These are phyloP conservation scores for Anas bernieri DNA, from an alignment of 2,797 vertebrate species.

Conservation along the genomic window DNA sequence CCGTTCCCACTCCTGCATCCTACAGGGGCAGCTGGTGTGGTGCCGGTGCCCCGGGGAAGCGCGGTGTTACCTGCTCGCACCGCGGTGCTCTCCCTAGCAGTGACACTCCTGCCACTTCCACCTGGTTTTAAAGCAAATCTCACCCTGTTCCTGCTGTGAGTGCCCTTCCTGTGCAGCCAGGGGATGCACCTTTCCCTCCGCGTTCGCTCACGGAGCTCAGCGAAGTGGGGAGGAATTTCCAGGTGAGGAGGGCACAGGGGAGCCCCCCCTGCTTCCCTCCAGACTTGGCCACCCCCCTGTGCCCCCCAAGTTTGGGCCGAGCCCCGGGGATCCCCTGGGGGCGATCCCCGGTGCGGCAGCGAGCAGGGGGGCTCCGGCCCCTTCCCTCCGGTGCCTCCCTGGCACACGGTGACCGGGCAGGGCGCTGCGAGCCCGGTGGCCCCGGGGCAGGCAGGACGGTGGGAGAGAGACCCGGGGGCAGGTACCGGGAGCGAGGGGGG, in stretches of 20 bases:
- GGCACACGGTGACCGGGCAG: background rate
- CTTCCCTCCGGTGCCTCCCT: background rate
- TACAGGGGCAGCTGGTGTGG: background rate
- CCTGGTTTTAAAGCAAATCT: conserved; percentile 36
- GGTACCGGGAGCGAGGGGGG: background rate
- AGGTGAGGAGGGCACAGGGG: too few species aligned
- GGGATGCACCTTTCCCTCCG: background rate
- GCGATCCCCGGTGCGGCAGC: background rate
- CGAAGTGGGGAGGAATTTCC: background rate
- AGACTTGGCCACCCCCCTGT: background rate
- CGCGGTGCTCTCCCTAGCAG: rapidly evolving
- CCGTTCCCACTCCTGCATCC: rapidly evolving
- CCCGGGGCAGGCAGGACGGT: background rate
- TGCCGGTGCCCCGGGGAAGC: background rate
- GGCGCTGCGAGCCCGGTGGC: background rate
- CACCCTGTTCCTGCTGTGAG: background rate
- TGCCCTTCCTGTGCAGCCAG: background rate
- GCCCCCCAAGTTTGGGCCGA: too few species aligned
- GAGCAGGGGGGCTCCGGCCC: background rate
- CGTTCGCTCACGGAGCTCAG: background rate
- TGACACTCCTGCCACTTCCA: background rate
- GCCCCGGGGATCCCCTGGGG: background rate
- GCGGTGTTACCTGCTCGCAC: background rate
- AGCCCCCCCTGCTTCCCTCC: background rate
- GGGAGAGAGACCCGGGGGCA: background rate